Percentiles rank a stretch among this genome's conserved stretches.
These are phyloP conservation scores for Myodes glareolus DNA, from an alignment of 2,113 vertebrate species.

Conservation along the genomic window DNA sequence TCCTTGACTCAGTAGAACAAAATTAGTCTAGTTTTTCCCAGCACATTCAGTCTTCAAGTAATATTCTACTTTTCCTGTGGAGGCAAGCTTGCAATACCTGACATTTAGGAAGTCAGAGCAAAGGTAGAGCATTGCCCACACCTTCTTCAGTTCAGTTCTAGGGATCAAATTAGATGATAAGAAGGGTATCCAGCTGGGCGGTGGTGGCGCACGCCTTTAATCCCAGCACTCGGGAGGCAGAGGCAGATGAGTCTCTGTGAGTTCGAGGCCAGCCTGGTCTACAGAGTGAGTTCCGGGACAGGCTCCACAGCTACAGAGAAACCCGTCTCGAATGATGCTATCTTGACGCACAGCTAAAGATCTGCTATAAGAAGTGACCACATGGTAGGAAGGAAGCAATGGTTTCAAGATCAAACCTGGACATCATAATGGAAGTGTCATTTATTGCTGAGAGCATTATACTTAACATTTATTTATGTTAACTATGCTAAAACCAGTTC, in stretches of 20 bases:
- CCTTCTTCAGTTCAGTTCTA: slow-evolving; percentile 6
- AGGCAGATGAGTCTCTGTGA: too few relatives aligned
- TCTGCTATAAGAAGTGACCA: slow-evolving; percentile 45
- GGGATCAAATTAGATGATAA: slow-evolving; percentile 16
- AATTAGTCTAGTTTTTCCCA: slow-evolving; percentile 1
- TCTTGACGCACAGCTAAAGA: slow-evolving; percentile 37
- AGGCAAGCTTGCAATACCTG: neutral
- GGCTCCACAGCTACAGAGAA: too few relatives aligned
- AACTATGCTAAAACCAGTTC: slow-evolving; percentile 46
- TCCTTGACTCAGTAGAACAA: slow-evolving; percentile 35
- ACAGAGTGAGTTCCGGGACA: too few relatives aligned
- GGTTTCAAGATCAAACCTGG: slow-evolving; percentile 42
- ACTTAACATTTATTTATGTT: slow-evolving; percentile 67
- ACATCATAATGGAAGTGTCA: slow-evolving; percentile 32
- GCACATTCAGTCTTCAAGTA: neutral
- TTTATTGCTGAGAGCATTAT: slow-evolving; percentile 52
- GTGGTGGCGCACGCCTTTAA: too few relatives aligned
- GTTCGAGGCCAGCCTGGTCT: too few relatives aligned
- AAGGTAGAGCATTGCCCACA: neutral
- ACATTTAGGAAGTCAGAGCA: neutral
- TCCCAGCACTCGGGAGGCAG: too few relatives aligned
- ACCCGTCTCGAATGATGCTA: neutral
- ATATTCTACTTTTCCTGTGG: neutral
- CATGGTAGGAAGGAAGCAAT: slow-evolving; percentile 9
- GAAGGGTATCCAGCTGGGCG: neutral